Percentiles rank a stretch among this genome's conserved stretches.
phyloP scores from a whole-genome alignment of 1,140 invertebrate genomes.

The Trichonephila clavata region DNA sequence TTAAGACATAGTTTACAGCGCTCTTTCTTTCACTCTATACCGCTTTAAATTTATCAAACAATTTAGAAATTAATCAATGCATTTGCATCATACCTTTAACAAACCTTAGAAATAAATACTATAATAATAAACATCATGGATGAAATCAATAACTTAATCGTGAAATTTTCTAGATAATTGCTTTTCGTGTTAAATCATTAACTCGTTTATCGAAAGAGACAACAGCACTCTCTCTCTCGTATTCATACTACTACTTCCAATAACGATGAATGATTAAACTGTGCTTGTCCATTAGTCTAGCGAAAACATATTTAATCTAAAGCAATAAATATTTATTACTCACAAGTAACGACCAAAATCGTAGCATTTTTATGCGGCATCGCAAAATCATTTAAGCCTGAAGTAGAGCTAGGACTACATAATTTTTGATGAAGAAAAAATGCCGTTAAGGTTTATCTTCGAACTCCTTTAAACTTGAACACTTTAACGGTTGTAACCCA shows the following conservation, averaged over 20 bases:
- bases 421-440: constrained; percentile 65
- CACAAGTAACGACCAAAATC: constrained; percentile 39
- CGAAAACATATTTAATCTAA: constrained; percentile 53
- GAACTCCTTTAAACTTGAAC: constrained; percentile 58
- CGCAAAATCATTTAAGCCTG: background rate
- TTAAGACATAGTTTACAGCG: no score
- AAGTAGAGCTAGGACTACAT: background rate
- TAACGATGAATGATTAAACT: constrained; percentile 55
- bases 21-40: background rate
- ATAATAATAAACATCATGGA: background rate
- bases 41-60: background rate
- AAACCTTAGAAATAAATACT: background rate
- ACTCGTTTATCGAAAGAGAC: constrained; percentile 21
- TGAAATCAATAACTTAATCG: constrained; percentile 45
- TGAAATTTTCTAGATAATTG: constrained; percentile 39
- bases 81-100: background rate
- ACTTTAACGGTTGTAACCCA: constrained; percentile 51
- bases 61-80: background rate
- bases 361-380: constrained; percentile 29
- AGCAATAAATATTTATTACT: constrained; percentile 70
- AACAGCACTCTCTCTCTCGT: background rate
- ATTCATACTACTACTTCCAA: background rate
- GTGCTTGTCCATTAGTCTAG: constrained; percentile 6
- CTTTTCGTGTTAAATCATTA: constrained; percentile 49
- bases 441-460: constrained; percentile 67